Evolutionary conservation across 92 coral and sea anemone genomes (phyloP).

Genomic region (Bergia puertoricense): DNA sequence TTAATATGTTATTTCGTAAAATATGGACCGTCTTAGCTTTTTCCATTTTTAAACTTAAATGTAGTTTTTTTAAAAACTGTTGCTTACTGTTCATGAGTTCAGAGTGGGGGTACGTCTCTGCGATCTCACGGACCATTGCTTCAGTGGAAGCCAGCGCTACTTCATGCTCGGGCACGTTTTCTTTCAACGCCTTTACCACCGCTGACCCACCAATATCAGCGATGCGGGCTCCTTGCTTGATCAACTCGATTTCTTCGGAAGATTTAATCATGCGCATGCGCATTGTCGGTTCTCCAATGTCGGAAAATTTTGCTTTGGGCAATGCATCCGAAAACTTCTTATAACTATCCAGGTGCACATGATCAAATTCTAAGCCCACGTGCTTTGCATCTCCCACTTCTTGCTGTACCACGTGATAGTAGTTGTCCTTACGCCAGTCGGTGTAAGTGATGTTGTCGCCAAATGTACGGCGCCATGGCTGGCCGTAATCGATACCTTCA

Average conservation of each 20-base stretch:
- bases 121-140: slow-evolving; percentile 88
- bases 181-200: slow-evolving; percentile 65
- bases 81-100: slow-evolving; percentile 89
- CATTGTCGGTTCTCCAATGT: slow-evolving; percentile 83
- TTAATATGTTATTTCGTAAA: too few relatives aligned
- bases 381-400: slow-evolving; percentile 69
- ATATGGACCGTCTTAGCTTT: too few relatives aligned
- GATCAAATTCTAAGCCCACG: slow-evolving; percentile 86
- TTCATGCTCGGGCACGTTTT: slow-evolving; percentile 79
- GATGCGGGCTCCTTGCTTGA: slow-evolving; percentile 83
- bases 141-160: slow-evolving; percentile 85
- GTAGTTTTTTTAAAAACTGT: background rate
- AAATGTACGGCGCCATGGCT: slow-evolving; percentile 86
- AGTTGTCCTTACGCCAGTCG: slow-evolving; percentile 94
- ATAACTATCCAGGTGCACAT: slow-evolving; percentile 62
- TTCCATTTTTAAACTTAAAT: background rate
- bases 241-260: slow-evolving; percentile 81
- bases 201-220: slow-evolving; percentile 91
- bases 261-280: slow-evolving; percentile 89
- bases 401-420: slow-evolving; percentile 71
- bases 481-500: slow-evolving; percentile 87
- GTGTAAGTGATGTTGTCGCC: slow-evolving; percentile 91
- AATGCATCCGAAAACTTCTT: slow-evolving; percentile 75
- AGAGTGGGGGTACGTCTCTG: slow-evolving; percentile 75
- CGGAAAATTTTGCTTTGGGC: slow-evolving; percentile 71